Base-by-base conservation (phyloP, 2,888 invertebrate species). In the Eucera pruinosa region DNA sequence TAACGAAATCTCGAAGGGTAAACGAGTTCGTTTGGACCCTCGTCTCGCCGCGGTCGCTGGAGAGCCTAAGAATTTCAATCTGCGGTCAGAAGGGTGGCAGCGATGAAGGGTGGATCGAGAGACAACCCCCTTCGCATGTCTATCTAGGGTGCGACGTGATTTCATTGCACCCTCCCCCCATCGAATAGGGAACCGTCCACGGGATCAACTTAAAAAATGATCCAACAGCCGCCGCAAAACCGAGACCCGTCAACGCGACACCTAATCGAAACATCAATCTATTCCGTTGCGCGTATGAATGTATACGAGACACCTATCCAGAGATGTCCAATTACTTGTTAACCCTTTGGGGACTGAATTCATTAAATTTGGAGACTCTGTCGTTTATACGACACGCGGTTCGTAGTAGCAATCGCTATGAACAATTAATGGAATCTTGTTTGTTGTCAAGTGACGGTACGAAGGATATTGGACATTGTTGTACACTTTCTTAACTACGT, bases 61-160 rank as follows among this genome's bases (percentile, higher is more conserved):
- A 78, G 80, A 75, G 88, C 82, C 84, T 89, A 91, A 91, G 92
- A 92, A 92, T 92, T 92, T 92, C 92, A 92, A 92, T 92, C 90
- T 91, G 92, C 88, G 92, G 91, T 90, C 89, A 89, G 87, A 82
- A 89, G 87, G 88, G 85, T 83, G 76, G 71, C 75, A 60, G 39
- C 72, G 65, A 60, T 57, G 76, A 84, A 78, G 84, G 84, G 84
- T 78, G 84, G 71, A 83, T 81, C 73, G 78, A 78, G 78, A 79
- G 79, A 87, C 87, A 84, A 86, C 82, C 82, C 82, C 83, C 60
- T 80, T 79, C 70, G 39, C 77, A 78, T 83, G 83, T 83, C 81
- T 84, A 79, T 83, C 79, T 81, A 78, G 88, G 87, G 84, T 83
- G 86, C 85, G 86, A 86, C 85, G 86, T 87, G 89, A 89, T 90